A percentile compares a stretch with the other conserved stretches of the same genome.
Evolutionary conservation across 2,797 vertebrate species (phyloP).

Genomic region (Coluber constrictor): DNA sequence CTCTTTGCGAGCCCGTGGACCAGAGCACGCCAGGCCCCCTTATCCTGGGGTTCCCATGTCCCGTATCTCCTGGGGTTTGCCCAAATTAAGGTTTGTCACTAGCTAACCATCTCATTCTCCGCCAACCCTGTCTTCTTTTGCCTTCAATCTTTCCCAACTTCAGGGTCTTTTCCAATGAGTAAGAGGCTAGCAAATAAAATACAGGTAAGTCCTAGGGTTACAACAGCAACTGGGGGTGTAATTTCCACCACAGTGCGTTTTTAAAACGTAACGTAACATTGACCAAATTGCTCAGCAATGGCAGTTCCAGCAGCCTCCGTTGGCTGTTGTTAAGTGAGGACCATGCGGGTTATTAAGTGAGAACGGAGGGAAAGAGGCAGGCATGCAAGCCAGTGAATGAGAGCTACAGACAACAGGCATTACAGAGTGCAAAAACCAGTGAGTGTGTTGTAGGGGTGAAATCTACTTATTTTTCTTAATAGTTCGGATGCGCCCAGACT

Average conservation of each 20-base stretch:
- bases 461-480: too few species aligned
- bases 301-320: not conserved
- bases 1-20: too few species aligned
- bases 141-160: not conserved
- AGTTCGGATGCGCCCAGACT: too few species aligned
- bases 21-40: too few species aligned
- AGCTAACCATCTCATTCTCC: not conserved
- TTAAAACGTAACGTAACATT: not conserved
- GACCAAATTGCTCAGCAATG: not conserved
- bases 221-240: not conserved
- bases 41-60: too few species aligned
- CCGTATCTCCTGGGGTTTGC: not conserved
- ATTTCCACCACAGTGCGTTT: not conserved
- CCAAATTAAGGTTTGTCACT: not conserved
- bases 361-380: not conserved
- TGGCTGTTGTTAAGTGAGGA: not conserved
- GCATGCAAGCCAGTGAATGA: not conserved
- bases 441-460: too few species aligned
- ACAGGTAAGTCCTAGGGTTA: not conserved
- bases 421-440: not conserved
- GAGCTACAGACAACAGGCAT: not conserved
- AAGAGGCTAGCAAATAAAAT: not conserved
- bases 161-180: not conserved
- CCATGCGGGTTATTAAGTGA: not conserved
- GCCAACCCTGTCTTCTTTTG: not conserved